Evolutionary conservation across 2,888 invertebrate genomes (phyloP), one percentile per base, ranked within the genome.

Genomic region (Eilema sororculum): DNA sequence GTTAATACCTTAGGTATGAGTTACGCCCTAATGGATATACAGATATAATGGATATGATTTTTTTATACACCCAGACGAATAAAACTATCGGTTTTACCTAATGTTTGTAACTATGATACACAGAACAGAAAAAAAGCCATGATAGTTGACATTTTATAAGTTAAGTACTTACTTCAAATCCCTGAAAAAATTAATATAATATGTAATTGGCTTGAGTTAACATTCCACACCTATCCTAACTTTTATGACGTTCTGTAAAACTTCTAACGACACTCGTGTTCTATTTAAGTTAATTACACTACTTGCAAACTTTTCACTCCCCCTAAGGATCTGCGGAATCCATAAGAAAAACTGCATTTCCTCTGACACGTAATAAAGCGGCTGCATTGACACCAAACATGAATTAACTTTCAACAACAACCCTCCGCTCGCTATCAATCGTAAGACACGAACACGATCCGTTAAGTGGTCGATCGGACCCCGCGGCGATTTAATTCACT

Each of bases 331-430:
- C 70, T 57, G 57, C 75, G 71, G 75, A 82, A 74, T 79, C 82
- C 77, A 82, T 84, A 89, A 88, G 89, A 89, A 92, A 74, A 91
- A 91, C 89, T 90, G 90, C 90, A 91, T 89, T 91, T 90, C 91
- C 89, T 86, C 76, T 79, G 76, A 89, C 91, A 90, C 86, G 88
- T 90, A 90, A 90, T 91, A 93, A 92, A 91, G 88, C 86, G 89
- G 83, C 88, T 87, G 88, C 88, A 91, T 86, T 93, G 94, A 94
- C 94, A 94, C 89, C 93, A 89, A 94, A 95, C 94, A 94, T 82
- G 94, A 91, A 92, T 94, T 93, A 94, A 95, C 94, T 94, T 91
- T 92, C 93, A 94, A 89, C 88, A 81, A 81, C 86, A 83, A 86
- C 90, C 90, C 90, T 87, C 90, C 88, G 78, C 65, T 80, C 87